Evolutionary conservation across 2,113 vertebrate species (phyloP).

Genomic region (Gambusia affinis): DNA sequence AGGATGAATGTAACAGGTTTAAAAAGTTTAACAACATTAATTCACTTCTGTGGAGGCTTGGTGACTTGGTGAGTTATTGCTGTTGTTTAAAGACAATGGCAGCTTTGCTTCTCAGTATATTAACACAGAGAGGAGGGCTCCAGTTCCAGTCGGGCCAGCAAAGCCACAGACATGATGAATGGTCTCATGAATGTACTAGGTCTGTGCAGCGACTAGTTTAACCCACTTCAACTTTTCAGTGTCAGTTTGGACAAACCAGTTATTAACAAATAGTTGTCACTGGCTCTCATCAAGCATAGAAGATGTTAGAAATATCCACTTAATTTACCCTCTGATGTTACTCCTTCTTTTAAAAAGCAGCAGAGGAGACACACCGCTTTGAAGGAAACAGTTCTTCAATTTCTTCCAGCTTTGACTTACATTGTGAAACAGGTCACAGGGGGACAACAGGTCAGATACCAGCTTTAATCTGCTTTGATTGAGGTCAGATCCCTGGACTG

Average conservation of each 20-base stretch:
- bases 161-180: conserved; percentile 64
- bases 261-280: conserved; percentile 7
- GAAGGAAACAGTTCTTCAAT: conserved; percentile 30
- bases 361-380: not conserved
- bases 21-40: conserved; percentile 13
- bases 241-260: conserved; percentile 22
- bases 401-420: conserved; percentile 39
- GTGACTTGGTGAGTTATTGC: conserved; percentile 43
- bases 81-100: conserved; percentile 52
- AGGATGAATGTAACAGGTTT: not conserved
- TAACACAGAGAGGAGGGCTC: conserved; percentile 46
- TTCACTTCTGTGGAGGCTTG: conserved; percentile 8
- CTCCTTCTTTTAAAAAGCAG: not conserved
- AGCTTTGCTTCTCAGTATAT: conserved; percentile 22
- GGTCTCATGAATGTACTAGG: conserved; percentile 42
- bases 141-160: conserved; percentile 31
- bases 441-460: conserved; percentile 35
- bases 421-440: conserved; percentile 12
- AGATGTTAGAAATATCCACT: not conserved
- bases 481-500: conserved; percentile 60
- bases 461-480: conserved; percentile 68
- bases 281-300: not conserved
- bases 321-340: not conserved
- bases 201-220: conserved; percentile 51
- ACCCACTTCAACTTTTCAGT: conserved; percentile 53